Evolutionary conservation across 2,113 vertebrate genomes (phyloP).

Genomic region (Syrrhaptes paradoxus): DNA sequence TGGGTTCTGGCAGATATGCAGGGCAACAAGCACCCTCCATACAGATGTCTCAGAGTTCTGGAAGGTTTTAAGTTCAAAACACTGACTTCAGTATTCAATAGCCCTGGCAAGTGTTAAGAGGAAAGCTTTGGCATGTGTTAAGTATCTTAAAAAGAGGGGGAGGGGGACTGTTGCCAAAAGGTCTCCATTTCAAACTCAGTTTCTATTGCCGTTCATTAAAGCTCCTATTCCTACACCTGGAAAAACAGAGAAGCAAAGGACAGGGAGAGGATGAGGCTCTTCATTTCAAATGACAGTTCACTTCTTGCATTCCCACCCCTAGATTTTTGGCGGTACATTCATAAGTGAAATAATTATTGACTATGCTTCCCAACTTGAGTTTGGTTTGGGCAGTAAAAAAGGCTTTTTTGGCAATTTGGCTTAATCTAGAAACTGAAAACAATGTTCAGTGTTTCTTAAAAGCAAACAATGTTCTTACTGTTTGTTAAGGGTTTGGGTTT

Average conservation of each 20-base stretch:
- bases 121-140: background rate
- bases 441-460: conserved; percentile 49
- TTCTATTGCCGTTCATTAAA: background rate
- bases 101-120: conserved; percentile 22
- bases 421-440: conserved; percentile 40
- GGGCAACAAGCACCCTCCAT: background rate
- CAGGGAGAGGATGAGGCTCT: background rate
- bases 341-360: background rate
- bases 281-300: background rate
- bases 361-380: background rate
- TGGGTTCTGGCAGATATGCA: background rate
- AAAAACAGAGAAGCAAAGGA: background rate
- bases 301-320: background rate
- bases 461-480: conserved; percentile 42
- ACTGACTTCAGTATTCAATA: background rate
- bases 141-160: background rate
- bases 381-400: conserved; percentile 27
- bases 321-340: background rate
- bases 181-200: background rate
- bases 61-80: conserved; percentile 3
- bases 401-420: conserved; percentile 21
- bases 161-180: background rate
- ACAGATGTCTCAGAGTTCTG: background rate
- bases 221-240: background rate
- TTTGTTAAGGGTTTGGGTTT: background rate